Evolutionary conservation across 2,113 vertebrate species (phyloP).

Genomic region (Cryptomyrus ogoouensis): DNA sequence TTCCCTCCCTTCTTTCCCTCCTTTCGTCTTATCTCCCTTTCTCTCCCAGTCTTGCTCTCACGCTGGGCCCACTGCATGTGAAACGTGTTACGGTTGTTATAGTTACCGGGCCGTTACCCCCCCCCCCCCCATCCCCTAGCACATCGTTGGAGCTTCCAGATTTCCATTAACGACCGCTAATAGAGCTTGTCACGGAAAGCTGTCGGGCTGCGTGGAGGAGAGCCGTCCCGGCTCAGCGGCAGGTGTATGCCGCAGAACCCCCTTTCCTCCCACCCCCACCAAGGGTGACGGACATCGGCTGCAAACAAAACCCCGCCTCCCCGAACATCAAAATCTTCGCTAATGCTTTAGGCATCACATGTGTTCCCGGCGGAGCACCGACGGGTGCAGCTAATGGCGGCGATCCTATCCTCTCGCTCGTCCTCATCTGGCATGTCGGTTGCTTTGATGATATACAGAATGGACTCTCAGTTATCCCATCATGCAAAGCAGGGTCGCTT

Average conservation of each 20-base stretch:
- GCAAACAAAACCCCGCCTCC: neutral
- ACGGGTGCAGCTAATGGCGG: neutral
- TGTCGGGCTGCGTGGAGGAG: neutral
- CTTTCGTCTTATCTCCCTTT: neutral
- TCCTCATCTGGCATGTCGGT: neutral
- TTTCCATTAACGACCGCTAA: constrained; percentile 25
- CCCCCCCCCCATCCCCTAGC: neutral
- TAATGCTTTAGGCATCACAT: neutral
- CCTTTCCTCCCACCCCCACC: neutral
- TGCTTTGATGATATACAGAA: neutral
- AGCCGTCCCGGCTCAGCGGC: constrained; percentile 17
- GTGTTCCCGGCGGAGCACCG: neutral
- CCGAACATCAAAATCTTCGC: neutral
- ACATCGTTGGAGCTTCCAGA: neutral
- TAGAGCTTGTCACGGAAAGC: constrained; percentile 17
- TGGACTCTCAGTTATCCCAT: neutral
- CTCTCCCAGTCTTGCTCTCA: neutral
- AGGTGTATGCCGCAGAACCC: constrained; percentile 23
- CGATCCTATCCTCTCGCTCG: neutral
- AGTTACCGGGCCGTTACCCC: neutral
- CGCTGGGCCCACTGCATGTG: neutral
- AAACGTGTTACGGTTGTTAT: neutral
- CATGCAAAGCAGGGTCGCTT: neutral
- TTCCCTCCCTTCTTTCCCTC: neutral
- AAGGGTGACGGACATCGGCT: constrained; percentile 6